Evolutionary conservation across 2,113 vertebrate species (phyloP), one percentile per base, ranked within the genome.

Genomic region (Microcebus jonahi): DNA sequence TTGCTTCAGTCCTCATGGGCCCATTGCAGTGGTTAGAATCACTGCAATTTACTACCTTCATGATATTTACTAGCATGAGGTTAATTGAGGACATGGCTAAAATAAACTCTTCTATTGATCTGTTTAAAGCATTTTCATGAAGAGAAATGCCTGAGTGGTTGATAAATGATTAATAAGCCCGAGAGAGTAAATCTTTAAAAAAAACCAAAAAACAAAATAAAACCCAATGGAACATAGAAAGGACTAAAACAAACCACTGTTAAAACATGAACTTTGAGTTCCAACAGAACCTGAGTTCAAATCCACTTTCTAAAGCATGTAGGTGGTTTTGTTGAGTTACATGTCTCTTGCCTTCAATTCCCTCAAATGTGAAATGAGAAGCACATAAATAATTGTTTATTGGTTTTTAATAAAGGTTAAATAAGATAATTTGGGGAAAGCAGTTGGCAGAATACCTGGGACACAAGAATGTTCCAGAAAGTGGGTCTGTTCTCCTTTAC

Each of bases 161-260:
- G 29, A 84, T 91, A 76, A 84, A 80, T 94, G 42, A 80, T 77
- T 89, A 94, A 80, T 61, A 94, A 91, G 23, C 8, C 67, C 36
- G 5, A 76, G 65, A 65, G 34, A n/a, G 5, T 50, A 70, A 95
- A 48, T 34, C 15, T 91, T 96, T 21, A 93, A 67, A 87, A 88
- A 63, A 25, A 63, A 83, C 42, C 42, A 1, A 42, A 42, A 42
- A 42, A 42, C 42, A 90, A 86, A 90, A 57, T 20, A 55, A 17
- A 55, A 17, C 9, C 53, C 39, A 10, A 68, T 7, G 91, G 85
- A 76, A 77, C 71, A 50, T 1, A 90, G 53, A 65, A 71, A 65
- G 81, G 36, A n/a, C 15, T 31, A 55, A 81, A 91, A 67, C 5
- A 42, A 80, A 42, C 13, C 48, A 45, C 57, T 36, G 4, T 25